Conservation (phyloP, 2,113 vertebrate species). For the Progne subis region DNA sequence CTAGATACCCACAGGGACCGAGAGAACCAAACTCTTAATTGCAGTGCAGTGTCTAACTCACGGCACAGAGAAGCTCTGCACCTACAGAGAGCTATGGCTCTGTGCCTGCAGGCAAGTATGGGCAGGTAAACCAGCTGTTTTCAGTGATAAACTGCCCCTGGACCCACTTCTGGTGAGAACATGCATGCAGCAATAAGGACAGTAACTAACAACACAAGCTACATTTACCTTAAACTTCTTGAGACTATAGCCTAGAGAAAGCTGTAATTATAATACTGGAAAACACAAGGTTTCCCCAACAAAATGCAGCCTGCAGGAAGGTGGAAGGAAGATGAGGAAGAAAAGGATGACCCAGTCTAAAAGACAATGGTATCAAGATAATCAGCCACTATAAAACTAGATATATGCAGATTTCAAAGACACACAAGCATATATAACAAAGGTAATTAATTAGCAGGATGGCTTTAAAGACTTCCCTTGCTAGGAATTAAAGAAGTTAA, state of each 20-base stretch:
- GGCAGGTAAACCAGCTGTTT: neutral
- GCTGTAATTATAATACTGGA: neutral
- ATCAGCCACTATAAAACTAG: neutral
- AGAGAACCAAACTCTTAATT: neutral
- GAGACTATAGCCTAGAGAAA: neutral
- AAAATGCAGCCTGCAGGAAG: neutral
- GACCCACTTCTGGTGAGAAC: neutral
- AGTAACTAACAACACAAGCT: neutral
- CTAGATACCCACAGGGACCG: neutral
- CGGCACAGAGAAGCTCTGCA: neutral
- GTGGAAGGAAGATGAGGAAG: neutral
- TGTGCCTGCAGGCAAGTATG: rapidly evolving
- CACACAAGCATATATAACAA: neutral
- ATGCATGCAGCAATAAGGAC: neutral
- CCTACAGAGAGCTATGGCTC: neutral
- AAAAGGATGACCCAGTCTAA: neutral
- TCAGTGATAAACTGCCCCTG: neutral
- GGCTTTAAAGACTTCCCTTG: neutral
- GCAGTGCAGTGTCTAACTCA: neutral
- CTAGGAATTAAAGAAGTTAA: neutral
- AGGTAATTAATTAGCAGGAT: neutral
- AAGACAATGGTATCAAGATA: neutral
- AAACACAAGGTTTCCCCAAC: neutral
- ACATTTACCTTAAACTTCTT: neutral
- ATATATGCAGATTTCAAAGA: neutral